Evolutionary conservation across 2,888 invertebrate genomes (phyloP).

Genomic region (Idaea dimidiata): DNA sequence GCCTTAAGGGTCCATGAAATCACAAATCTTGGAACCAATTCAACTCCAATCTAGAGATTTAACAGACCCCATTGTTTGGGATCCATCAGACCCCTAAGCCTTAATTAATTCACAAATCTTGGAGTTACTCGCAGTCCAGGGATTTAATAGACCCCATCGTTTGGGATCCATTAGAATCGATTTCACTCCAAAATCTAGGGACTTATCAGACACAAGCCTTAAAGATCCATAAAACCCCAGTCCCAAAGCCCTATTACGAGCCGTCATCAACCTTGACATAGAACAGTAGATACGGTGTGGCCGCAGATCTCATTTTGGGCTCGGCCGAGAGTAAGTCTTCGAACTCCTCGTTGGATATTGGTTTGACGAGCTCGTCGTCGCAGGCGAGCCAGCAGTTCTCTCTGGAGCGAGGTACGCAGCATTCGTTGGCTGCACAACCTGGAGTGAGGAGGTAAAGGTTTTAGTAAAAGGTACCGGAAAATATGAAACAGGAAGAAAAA

Average conservation of each 20-base stretch:
- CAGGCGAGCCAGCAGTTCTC: constrained; percentile 89
- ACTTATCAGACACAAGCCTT: too few species aligned
- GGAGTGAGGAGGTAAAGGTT: constrained; percentile 16
- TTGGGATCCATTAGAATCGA: constrained; percentile 1
- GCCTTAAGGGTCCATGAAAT: too few species aligned
- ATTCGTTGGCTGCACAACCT: constrained; percentile 77
- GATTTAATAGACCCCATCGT: too few species aligned
- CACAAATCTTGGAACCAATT: too few species aligned
- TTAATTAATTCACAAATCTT: too few species aligned
- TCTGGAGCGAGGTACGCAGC: constrained; percentile 75
- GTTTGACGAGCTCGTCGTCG: constrained; percentile 92
- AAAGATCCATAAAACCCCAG: constrained; percentile 10
- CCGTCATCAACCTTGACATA: constrained; percentile 85
- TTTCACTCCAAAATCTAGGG: too few species aligned
- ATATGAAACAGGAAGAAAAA: neutral
- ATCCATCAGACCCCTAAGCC: too few species aligned
- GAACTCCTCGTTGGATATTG: constrained; percentile 88
- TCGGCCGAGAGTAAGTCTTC: constrained; percentile 88
- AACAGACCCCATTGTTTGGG: too few species aligned
- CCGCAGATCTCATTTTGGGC: constrained; percentile 86
- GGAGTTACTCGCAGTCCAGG: too few species aligned
- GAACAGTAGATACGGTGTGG: constrained; percentile 93
- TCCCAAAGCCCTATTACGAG: constrained; percentile 21
- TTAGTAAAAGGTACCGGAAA: too few species aligned
- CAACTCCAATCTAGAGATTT: too few species aligned